phyloP scores from a whole-genome alignment of 2,113 vertebrate species.

The Egretta garzetta region DNA sequence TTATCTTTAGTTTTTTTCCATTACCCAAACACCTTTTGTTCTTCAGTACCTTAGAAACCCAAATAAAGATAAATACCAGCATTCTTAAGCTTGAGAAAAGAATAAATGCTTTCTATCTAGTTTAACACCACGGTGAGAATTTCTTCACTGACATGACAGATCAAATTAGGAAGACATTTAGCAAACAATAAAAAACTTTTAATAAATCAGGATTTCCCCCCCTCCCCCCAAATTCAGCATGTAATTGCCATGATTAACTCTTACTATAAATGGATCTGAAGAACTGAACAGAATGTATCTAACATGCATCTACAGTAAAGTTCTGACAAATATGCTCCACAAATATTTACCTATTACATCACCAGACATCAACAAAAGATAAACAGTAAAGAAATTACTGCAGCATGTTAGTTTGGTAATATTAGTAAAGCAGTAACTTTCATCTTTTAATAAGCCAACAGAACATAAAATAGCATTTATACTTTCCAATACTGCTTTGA shows the following conservation, averaged over 20 bases:
- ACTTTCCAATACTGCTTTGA: constrained; percentile 39
- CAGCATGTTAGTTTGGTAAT: not conserved
- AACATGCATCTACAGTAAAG: not conserved
- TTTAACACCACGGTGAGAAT: not conserved
- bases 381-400: not conserved
- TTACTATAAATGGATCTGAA: not conserved
- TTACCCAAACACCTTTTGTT: not conserved
- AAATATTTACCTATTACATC: not conserved
- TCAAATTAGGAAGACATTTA: not conserved
- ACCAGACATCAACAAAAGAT: not conserved
- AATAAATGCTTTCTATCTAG: not conserved
- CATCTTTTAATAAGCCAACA: not conserved
- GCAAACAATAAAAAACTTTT: not conserved
- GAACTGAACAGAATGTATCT: not conserved
- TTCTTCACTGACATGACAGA: not conserved
- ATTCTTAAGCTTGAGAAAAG: not conserved
- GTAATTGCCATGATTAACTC: not conserved
- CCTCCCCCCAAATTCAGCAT: not conserved
- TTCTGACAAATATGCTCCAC: not conserved
- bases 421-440: constrained; percentile 58
- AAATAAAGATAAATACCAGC: not conserved
- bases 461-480: constrained; percentile 29
- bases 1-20: not conserved
- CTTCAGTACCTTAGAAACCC: not conserved
- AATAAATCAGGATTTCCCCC: not conserved